Evolutionary conservation across 1,140 invertebrate genomes (phyloP), one percentile per base, ranked within the genome.

Genomic region (Linepithema humile): DNA sequence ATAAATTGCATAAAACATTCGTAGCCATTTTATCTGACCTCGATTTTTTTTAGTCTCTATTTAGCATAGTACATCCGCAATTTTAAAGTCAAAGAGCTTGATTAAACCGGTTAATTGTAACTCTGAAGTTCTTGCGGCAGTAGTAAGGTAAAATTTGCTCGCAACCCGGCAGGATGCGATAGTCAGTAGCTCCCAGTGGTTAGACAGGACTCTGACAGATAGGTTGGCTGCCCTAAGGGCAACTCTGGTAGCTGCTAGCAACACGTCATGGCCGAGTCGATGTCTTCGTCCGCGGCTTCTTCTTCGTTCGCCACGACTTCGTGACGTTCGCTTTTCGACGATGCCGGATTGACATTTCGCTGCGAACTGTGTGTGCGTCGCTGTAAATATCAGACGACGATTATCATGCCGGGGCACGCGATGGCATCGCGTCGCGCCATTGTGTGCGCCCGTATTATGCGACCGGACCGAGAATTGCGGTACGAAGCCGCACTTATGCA

Each of bases 221-320:
- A 88, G 90, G 83, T 85, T 88, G 89, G 90, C 83, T 88, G 53
- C 69, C 90, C 88, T 86, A 89, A 80, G 87, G 90, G 86, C 87
- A 92, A 83, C 85, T 90, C 85, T 90, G 86, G 91, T 92, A 92
- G 90, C 91, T 88, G 84, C 85, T 75, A 89, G 91, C 91, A 92
- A 91, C 92, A 92, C 90, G 90, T 91, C 89, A 92, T 85, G 15
- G 85, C 77, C 84, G 74, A 85, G 32, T 82, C 23, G 57, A 59
- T 75, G 48, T 53, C 85, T 89, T 89, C 86, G 87, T 88, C 65
- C 72, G 78, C 55, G 20, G 43, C 67, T 78, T 50, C 73, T 40
- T 88, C 85, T 83, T 88, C 72, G 43, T 60, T 69, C 32, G 29
- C 86, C 83, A 82, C 74, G 64, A 62, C 73, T 75, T 53, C 32